These are phyloP conservation scores for Hoplodrina blanda DNA, from an alignment of 2,888 invertebrate genomes.

Conservation along the genomic window DNA sequence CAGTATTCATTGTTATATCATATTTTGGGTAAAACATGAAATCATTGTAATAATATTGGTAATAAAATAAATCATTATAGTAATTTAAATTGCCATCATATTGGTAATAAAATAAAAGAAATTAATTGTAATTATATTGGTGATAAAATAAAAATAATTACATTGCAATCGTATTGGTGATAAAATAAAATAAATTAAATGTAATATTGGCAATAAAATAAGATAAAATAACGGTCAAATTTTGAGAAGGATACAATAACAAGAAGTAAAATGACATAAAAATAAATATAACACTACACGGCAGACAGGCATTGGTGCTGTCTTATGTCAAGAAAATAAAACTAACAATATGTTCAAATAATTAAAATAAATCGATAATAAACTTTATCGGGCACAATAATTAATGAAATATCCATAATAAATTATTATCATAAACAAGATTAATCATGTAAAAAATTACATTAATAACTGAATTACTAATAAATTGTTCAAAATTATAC, in stretches of 20 bases:
- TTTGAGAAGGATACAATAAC: slow-evolving; percentile 31
- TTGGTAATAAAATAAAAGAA: no score
- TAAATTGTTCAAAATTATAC: slow-evolving; percentile 37
- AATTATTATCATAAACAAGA: neutral
- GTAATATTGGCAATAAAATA: slow-evolving; percentile 30
- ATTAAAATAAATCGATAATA: slow-evolving; percentile 20
- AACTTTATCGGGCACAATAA: slow-evolving; percentile 3
- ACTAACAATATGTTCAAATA: slow-evolving; percentile 12
- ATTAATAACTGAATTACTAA: slow-evolving; percentile 4
- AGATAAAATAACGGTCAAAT: slow-evolving; percentile 19
- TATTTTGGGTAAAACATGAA: no score
- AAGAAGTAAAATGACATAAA: neutral
- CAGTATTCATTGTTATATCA: slow-evolving; percentile 50
- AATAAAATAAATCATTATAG: slow-evolving; percentile 43
- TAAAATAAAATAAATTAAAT: no score
- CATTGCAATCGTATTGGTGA: no score
- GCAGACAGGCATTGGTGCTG: slow-evolving; percentile 25
- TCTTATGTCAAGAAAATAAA: slow-evolving; percentile 32
- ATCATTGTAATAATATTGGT: neutral
- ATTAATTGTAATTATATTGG: no score
- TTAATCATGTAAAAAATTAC: neutral
- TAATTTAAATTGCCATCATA: no score
- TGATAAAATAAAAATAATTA: slow-evolving; percentile 20
- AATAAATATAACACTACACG: neutral
- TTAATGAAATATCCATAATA: neutral